Evolutionary conservation across 1,140 invertebrate species (phyloP).

Genomic region (Cepaea nemoralis): DNA sequence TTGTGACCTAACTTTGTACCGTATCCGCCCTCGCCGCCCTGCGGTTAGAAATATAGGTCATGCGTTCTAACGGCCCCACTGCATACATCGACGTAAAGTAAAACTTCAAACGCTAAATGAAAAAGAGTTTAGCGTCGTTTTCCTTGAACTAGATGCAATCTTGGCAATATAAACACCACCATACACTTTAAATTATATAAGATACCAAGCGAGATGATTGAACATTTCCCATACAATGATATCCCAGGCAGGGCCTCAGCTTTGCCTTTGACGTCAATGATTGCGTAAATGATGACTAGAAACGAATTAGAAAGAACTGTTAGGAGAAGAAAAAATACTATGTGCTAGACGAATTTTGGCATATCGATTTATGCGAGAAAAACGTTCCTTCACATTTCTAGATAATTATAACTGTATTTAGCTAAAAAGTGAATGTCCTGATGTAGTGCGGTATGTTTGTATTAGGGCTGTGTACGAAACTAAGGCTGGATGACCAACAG

Average conservation of each 20-base stretch:
- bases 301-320: neutral
- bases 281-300: slow-evolving; percentile 10
- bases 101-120: too few species aligned
- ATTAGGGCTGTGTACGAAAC: neutral
- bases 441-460: too few species aligned
- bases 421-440: too few species aligned
- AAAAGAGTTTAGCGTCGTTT: neutral
- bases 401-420: neutral
- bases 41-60: neutral
- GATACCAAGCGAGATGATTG: neutral
- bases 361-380: neutral
- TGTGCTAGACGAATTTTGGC: neutral
- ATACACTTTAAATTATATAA: neutral
- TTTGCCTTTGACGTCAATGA: slow-evolving; percentile 15
- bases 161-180: neutral
- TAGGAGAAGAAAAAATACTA: neutral
- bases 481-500: neutral
- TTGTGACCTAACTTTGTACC: neutral
- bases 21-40: slow-evolving; percentile 12
- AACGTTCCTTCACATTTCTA: too few species aligned
- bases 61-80: neutral
- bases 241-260: neutral
- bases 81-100: neutral
- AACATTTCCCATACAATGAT: neutral
- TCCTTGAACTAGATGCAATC: neutral